Evolutionary conservation across 2,113 vertebrate species (phyloP).

Genomic region (Hemibagrus wyckioides): DNA sequence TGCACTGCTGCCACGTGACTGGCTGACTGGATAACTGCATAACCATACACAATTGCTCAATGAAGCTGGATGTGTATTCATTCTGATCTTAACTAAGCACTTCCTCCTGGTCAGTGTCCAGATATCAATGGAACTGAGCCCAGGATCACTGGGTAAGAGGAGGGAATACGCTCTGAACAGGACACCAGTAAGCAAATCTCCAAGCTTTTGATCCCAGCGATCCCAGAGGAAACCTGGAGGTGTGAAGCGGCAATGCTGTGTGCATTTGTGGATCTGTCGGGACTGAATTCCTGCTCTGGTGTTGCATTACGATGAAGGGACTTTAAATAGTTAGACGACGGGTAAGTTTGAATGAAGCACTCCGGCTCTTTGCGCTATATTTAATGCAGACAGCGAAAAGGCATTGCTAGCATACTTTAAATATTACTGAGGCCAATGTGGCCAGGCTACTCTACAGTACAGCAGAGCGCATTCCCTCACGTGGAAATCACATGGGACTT

Average conservation of each 20-base stretch:
- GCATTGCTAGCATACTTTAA: constrained; percentile 29
- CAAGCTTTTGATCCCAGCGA: neutral
- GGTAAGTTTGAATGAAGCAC: neutral
- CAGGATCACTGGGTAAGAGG: neutral
- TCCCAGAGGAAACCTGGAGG: neutral
- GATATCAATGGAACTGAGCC: neutral
- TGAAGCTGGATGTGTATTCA: neutral
- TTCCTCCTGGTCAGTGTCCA: neutral
- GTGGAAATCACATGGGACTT: neutral
- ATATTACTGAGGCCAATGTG: constrained; percentile 50
- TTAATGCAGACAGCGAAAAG: constrained; percentile 37
- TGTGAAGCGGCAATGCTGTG: neutral
- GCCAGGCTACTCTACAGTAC: constrained; percentile 42
- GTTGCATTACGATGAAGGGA: neutral
- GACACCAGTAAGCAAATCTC: neutral
- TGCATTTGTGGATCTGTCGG: neutral
- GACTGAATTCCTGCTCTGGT: too few relatives aligned
- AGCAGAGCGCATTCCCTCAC: neutral
- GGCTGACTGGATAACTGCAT: neutral
- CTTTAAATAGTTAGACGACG: neutral
- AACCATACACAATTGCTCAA: neutral
- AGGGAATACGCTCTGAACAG: neutral
- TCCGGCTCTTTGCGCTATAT: constrained; percentile 11
- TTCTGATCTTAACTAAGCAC: neutral
- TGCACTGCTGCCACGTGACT: neutral